Conservation (phyloP, 1,140 invertebrate genomes). For the Aphelinus atriplicis region DNA sequence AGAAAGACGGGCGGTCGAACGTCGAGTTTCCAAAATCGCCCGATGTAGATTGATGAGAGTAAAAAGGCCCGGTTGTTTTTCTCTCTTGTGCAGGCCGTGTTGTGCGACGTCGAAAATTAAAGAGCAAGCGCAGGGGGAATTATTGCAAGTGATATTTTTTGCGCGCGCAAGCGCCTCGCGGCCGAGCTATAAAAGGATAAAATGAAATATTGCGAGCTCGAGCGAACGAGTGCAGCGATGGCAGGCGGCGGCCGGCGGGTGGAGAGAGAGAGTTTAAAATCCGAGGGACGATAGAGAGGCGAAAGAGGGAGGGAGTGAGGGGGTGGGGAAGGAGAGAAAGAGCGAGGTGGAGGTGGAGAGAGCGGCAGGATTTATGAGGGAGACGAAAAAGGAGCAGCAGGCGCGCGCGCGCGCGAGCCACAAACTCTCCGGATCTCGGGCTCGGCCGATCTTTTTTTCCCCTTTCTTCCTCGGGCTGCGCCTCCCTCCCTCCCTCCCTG, state of each 20-base stretch:
- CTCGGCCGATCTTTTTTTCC: slow-evolving; percentile 6
- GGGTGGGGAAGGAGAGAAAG: slow-evolving; percentile 22
- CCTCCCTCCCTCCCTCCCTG: too few species aligned
- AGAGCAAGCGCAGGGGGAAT: background rate
- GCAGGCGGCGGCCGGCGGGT: slow-evolving; percentile 30
- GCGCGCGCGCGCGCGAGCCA: slow-evolving; percentile 46
- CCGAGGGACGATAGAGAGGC: slow-evolving; percentile 26
- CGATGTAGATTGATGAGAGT: too few species aligned
- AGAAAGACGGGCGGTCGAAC: too few species aligned
- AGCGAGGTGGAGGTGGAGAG: slow-evolving; percentile 46
- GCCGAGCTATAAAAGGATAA: background rate
- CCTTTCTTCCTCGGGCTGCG: slow-evolving; percentile 4
- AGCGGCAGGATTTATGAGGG: slow-evolving; percentile 60
- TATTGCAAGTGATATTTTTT: slow-evolving; percentile 19
- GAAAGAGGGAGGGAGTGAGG: slow-evolving; percentile 26
- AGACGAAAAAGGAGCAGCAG: slow-evolving; percentile 54
- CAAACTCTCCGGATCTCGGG: slow-evolving; percentile 40
- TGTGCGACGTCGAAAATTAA: background rate
- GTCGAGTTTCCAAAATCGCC: too few species aligned
- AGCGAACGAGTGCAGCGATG: too few species aligned
- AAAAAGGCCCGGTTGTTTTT: too few species aligned
- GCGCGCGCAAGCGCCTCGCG: slow-evolving; percentile 29
- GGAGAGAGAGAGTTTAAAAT: slow-evolving; percentile 29
- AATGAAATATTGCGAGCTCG: slow-evolving; percentile 33
- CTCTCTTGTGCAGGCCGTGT: background rate